Evolutionary conservation across 2,113 vertebrate genomes (phyloP), one percentile per base, ranked within the genome.

Genomic region (Rallus limicola): DNA sequence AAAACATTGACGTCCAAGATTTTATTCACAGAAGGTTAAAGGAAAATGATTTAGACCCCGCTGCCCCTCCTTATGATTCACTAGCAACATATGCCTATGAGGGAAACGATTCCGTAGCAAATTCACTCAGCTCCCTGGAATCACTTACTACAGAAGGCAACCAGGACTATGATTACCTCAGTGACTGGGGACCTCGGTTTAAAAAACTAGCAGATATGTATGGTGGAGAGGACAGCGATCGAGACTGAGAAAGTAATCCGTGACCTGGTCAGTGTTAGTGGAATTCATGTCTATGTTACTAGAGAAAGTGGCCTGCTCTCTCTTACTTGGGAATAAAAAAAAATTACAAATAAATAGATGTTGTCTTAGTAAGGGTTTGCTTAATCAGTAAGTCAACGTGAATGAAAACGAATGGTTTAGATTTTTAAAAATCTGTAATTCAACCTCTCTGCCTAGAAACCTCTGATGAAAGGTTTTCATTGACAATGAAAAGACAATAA

Each of bases 171-270:
- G 97, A 97, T 92, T 98, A 98, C 72, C 98, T 98, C 64, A 98
- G 97, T 15, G 98, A 98, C 77, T 98, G 98, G 98, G 98, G 98
- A 9, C 98, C 98, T 38, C 97, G 96, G 4, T 98, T 98, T 95
- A 98, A 98, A 91, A 98, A 98, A 38, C 93, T 98, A 13, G 98
- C 98, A 18, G 98, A 98, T 62, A 97, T 98, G 98, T 98, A 98
- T 13, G 98, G 98, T 9, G 98, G 98, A 59, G 97, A 98, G 4
- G 98, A 98, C 25, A 98, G 98, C 63, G 98, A 98, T 78, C 28
- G 90, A 82, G 98, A 98, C 19, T 98, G 97, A 95, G 97, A 97
- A 98, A 93, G 24, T 93, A 69, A 69, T 33, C 31, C 78, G 48
- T 90, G 86, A 92, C 55, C 79, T 88, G 82, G 63, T 79, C 90